Evolutionary conservation across 2,888 invertebrate species (phyloP).

Genomic region (Drosophila lacicola): DNA sequence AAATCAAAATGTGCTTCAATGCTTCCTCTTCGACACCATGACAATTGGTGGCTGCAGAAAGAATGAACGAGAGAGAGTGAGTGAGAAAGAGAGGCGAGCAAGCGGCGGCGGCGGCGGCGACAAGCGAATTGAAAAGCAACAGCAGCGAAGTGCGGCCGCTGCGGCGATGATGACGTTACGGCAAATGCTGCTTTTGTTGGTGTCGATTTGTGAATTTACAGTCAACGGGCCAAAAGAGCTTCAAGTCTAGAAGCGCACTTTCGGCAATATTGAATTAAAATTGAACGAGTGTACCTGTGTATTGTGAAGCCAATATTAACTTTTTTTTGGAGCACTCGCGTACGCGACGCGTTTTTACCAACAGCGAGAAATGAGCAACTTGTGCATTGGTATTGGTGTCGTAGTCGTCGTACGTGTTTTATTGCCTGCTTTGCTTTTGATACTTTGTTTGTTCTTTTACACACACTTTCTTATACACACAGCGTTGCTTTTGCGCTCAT

Average conservation of each 20-base stretch:
- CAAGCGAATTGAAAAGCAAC: constrained; percentile 78
- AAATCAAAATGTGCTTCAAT: constrained; percentile 72
- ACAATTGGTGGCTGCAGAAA: constrained; percentile 76
- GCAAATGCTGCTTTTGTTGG: constrained; percentile 37
- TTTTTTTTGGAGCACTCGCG: constrained; percentile 39
- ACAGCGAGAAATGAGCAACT: constrained; percentile 59
- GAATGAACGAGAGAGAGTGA: constrained; percentile 67
- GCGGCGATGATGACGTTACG: constrained; percentile 61
- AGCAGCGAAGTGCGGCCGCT: constrained; percentile 63
- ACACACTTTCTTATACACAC: constrained; percentile 71
- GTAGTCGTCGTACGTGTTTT: constrained; percentile 58
- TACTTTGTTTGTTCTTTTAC: constrained; percentile 77
- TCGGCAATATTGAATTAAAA: constrained; percentile 11
- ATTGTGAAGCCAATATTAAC: constrained; percentile 9
- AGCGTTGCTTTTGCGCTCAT: constrained; percentile 68
- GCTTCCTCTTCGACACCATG: constrained; percentile 71
- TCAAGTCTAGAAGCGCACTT: constrained; percentile 22
- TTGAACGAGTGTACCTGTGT: constrained; percentile 21
- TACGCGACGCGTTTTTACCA: constrained; percentile 40
- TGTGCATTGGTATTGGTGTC: constrained; percentile 50
- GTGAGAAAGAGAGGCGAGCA: constrained; percentile 30
- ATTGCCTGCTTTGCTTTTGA: constrained; percentile 70
- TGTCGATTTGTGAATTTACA: constrained; percentile 19
- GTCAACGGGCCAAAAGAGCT: constrained; percentile 26
- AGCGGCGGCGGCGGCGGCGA: constrained; percentile 39